Percentiles rank a stretch among this genome's conserved stretches.
Evolutionary conservation across 2,888 invertebrate species (phyloP).

Genomic region (Lochmaea capreae): DNA sequence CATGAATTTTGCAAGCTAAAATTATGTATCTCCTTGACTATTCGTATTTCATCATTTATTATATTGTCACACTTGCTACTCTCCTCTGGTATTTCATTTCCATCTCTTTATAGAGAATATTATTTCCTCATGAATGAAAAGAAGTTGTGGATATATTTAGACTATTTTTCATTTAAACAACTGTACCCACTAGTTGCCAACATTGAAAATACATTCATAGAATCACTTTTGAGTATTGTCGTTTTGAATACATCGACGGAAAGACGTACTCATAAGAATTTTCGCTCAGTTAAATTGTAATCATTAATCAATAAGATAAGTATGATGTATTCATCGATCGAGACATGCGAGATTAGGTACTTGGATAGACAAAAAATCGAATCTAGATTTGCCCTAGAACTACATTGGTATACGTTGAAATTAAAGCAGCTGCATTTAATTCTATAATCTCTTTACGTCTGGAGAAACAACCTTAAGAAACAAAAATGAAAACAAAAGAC

Average conservation of each 20-base stretch:
- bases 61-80: too few relatives aligned
- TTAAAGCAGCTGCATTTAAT: conserved; percentile 41
- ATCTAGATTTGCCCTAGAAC: not conserved
- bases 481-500: conserved; percentile 37
- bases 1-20: too few relatives aligned
- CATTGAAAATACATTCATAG: not conserved
- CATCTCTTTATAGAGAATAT: too few relatives aligned
- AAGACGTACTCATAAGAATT: too few relatives aligned
- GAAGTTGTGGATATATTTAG: too few relatives aligned
- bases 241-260: not conserved
- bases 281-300: not conserved
- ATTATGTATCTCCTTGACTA: too few relatives aligned
- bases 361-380: not conserved
- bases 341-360: not conserved
- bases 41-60: too few relatives aligned
- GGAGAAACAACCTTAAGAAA: conserved; percentile 39
- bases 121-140: too few relatives aligned
- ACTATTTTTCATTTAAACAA: too few relatives aligned
- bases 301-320: not conserved
- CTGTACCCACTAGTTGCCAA: too few relatives aligned
- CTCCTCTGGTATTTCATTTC: too few relatives aligned
- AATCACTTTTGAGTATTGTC: not conserved
- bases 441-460: conserved; percentile 39
- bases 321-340: not conserved
- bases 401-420: not conserved